Evolutionary conservation across 1,140 invertebrate genomes (phyloP), one percentile per base, ranked within the genome.

Genomic region (Ceratosolen solmsi): DNA sequence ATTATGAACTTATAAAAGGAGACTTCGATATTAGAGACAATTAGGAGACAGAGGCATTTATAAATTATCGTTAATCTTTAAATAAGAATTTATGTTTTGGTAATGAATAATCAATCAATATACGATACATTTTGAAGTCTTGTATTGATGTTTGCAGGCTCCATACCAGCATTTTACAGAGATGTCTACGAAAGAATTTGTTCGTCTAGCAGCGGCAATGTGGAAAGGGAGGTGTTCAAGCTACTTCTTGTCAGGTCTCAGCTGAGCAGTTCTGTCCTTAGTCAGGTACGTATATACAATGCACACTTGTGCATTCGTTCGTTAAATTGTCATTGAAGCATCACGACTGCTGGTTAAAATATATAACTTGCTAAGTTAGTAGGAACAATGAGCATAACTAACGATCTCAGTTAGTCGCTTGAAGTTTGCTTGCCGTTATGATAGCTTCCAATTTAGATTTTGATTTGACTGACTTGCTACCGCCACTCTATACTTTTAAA

Each of bases 161-260:
- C 93, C 30, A 93, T 94, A 84, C 94, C 94, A 77, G 90, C 93
- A 17, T 93, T 93, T 86, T 95, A 94, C 85, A 88, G 94, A 79
- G 93, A 94, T 87, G 90, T 94, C 73, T 94, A 94, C 86, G 93
- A 94, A 84, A 91, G 89, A 85, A 93, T 94, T 74, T 92, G 94
- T 82, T 94, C 94, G 77, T 92, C 93, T 38, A 93, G 93, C 86
- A 92, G 92, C 87, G 93, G 92, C 87, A 93, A 92, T 84, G 93
- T 95, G 56, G 93, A 94, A 82, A 90, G 92, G 81, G 94, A 95
- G 86, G 91, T 94, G 60, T 94, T 94, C 88, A 92, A 94, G 84
- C 92, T 93, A 72, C 88, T 95, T 4, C 90, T 95, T 65, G 92
- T 93, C 70, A 93, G 94, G 86, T 94, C 94, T 25, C 94, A 93